phyloP scores from a whole-genome alignment of 2,113 vertebrate species.

The Poeciliopsis turrubarensis region DNA sequence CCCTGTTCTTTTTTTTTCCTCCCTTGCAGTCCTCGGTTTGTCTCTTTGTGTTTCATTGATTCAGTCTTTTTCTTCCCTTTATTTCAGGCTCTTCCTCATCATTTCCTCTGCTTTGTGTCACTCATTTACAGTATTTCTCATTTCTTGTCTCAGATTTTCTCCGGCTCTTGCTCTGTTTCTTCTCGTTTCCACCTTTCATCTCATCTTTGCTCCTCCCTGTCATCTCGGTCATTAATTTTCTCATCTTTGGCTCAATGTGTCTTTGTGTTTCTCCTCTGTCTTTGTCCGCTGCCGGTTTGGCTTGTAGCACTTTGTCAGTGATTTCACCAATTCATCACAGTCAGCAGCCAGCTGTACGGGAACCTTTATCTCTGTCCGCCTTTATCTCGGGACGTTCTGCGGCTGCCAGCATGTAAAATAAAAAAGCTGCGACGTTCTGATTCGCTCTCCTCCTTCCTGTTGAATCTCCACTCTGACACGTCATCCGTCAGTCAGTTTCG shows the following conservation, averaged over 20 bases:
- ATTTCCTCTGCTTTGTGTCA: constrained; percentile 3
- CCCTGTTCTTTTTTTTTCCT: neutral
- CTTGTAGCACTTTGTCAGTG: constrained; percentile 32
- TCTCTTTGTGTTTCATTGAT: constrained; percentile 20
- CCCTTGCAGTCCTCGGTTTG: neutral
- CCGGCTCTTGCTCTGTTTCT: constrained; percentile 12
- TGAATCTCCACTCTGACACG: neutral
- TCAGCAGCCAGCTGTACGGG: constrained; percentile 24
- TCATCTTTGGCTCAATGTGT: constrained; percentile 23
- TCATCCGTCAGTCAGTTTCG: constrained; percentile 3
- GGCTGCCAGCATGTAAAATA: neutral
- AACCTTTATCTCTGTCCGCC: constrained; percentile 10
- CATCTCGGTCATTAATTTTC: constrained; percentile 34
- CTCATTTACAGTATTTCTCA: constrained; percentile 29
- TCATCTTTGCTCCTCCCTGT: constrained; percentile 9
- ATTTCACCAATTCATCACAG: constrained; percentile 55
- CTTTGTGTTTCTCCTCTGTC: constrained; percentile 19
- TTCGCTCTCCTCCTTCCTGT: neutral
- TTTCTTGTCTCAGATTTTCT: constrained; percentile 21
- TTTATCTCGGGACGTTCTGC: constrained; percentile 3
- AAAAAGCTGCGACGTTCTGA: neutral
- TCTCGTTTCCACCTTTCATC: constrained; percentile 14
- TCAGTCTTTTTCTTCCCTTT: constrained; percentile 12
- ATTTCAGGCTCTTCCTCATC: neutral
- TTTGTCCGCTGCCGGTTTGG: constrained; percentile 14